Base-by-base conservation (phyloP, 2,113 vertebrate genomes). In the Tachycineta bicolor region DNA sequence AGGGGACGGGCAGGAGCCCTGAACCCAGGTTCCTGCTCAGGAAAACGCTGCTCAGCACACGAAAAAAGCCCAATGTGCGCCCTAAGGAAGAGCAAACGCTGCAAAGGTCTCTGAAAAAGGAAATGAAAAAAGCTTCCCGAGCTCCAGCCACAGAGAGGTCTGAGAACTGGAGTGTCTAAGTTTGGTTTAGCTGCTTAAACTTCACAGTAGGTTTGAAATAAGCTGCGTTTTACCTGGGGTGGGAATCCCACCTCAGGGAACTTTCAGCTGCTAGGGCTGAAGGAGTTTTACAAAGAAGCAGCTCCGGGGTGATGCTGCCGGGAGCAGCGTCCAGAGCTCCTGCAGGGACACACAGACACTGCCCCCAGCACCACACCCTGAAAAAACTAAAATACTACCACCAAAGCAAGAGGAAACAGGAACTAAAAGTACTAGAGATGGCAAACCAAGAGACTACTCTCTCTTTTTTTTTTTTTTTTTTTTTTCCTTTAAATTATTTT, bases 351-450 rank as follows among this genome's bases (percentile, higher is more conserved):
- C 0, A 18, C 22, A 49, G 39, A 31, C 12, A 3, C 60, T 14
- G 34, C 59, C 60, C 56, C 44, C 20, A 16, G 53, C 74, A 65
- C 50, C 55, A 8, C 1, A 6, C 10, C 39, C 39, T 10, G 34
- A 24, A 29, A 87, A 80, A n/a, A 24, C 1, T 0, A 4, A 26
- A 34, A 46, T 3, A 2, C 5, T 15, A 10, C 33, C 31, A 55
- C 43, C 23, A 82, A 20, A 94, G 39, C 43, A 34, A 59, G 47
- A 70, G 20, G 17, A 87, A 83, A 41, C 5, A 24, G 5, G 11
- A 39, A 24, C 26, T 53, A 13, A 22, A 77, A 33, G 14, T 18
- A 41, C 16, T 9, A 25, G 11, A 92, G 50, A 19, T 3, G 22
- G 60, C 11, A 63, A 69, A 63, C 19, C 6, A 62, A 28, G 49